phyloP scores from a whole-genome alignment of 1,140 invertebrate genomes.

The Medauroidea extradentata region DNA sequence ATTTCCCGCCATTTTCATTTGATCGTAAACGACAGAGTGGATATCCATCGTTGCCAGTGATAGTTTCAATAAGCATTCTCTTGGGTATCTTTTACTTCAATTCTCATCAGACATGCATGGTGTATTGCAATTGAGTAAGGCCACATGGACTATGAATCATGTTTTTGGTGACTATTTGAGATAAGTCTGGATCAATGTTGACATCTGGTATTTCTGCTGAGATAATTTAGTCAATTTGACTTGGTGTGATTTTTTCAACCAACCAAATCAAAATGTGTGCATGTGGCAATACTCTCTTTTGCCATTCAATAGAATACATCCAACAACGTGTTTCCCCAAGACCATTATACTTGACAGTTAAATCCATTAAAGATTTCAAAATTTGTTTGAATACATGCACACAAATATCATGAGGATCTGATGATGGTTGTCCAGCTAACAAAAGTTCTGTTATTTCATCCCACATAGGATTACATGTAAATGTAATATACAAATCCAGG shows the following conservation, averaged over 20 bases:
- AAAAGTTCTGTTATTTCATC: neutral
- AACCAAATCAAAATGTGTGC: no score
- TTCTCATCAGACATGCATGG: no score
- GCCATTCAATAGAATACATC: conserved; percentile 22
- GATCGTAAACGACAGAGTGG: neutral
- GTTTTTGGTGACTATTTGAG: neutral
- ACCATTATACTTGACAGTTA: conserved; percentile 31
- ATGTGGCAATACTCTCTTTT: no score
- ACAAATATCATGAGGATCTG: conserved; percentile 29
- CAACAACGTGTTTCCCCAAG: conserved; percentile 25
- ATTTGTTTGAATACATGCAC: conserved; percentile 38
- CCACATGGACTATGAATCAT: no score
- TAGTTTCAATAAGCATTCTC: conserved; percentile 15
- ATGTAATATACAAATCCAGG: conserved; percentile 29
- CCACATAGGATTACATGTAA: conserved; percentile 1
- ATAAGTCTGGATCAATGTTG: conserved; percentile 22
- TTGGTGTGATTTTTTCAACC: no score
- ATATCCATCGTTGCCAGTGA: conserved; percentile 6
- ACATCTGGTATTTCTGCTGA: no score
- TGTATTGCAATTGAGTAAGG: no score
- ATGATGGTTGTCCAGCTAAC: conserved; percentile 6
- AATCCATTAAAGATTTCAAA: conserved; percentile 19
- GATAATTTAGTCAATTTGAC: conserved; percentile 3
- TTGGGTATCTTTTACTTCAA: no score
- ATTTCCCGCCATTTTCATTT: conserved; percentile 3